Percentiles rank a stretch among this genome's conserved stretches.
These are phyloP conservation scores for Erinaceus europaeus DNA, from an alignment of 2,113 vertebrate genomes.

Conservation along the genomic window DNA sequence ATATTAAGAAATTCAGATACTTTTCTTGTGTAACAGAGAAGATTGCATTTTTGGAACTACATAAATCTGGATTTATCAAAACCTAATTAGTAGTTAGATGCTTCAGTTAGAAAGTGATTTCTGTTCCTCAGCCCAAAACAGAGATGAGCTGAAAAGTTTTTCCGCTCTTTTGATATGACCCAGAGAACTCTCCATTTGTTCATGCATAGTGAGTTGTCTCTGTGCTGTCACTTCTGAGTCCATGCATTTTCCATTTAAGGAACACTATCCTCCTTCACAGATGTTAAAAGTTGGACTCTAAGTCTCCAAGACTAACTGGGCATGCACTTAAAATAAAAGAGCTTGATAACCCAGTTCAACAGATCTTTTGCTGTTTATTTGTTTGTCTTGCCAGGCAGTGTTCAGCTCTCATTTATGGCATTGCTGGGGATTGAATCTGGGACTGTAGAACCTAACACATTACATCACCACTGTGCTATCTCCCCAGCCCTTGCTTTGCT, in stretches of 20 bases:
- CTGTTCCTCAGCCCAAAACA: neutral
- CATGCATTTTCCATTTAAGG: neutral
- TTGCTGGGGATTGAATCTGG: no score
- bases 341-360: neutral
- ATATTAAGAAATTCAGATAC: neutral
- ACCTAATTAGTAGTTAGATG: neutral
- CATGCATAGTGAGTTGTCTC: neutral
- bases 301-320: neutral
- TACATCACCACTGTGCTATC: no score
- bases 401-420: no score
- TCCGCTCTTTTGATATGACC: neutral
- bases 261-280: neutral
- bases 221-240: neutral
- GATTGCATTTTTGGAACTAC: neutral
- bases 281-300: neutral
- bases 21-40: neutral
- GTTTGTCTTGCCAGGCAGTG: no score
- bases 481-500: no score
- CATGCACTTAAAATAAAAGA: neutral
- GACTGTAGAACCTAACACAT: no score
- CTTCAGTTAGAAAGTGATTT: neutral
- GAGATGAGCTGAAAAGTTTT: neutral
- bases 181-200: neutral
- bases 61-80: conserved; percentile 4
- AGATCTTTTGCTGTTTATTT: neutral